phyloP scores from a whole-genome alignment of 2,113 vertebrate genomes.

The Acanthisitta chloris region DNA sequence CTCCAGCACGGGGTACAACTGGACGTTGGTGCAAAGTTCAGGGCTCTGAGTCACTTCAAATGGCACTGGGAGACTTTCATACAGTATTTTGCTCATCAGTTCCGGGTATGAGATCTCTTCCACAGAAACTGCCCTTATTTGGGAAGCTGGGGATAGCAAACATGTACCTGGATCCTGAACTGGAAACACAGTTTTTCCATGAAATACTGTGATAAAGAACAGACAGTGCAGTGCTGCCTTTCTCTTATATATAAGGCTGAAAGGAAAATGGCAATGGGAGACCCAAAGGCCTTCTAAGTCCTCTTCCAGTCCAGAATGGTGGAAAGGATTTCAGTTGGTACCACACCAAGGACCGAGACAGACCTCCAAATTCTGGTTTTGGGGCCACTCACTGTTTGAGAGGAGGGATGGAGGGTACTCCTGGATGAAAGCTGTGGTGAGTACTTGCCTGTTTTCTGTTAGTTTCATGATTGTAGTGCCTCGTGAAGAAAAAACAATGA shows the following conservation, averaged over 20 bases:
- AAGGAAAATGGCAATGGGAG: neutral
- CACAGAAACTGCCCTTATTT: neutral
- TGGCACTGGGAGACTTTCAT: neutral
- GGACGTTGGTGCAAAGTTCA: neutral
- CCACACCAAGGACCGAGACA: neutral
- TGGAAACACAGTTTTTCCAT: neutral
- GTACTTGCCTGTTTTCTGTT: conserved; percentile 83
- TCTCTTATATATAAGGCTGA: neutral
- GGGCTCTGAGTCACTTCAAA: neutral
- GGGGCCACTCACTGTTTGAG: fast-evolving
- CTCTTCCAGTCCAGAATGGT: fast-evolving
- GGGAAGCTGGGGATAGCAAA: neutral
- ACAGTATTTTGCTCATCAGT: neutral
- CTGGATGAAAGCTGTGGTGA: neutral
- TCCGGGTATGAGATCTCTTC: neutral
- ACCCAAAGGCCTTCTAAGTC: neutral
- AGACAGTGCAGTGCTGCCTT: neutral
- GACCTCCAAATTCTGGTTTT: neutral
- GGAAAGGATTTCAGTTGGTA: neutral
- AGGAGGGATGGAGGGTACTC: neutral
- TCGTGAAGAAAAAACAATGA: conserved; percentile 86
- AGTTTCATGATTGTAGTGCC: conserved; percentile 82
- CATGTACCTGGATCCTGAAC: neutral
- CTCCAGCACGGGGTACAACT: neutral
- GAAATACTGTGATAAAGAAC: neutral